Percentiles rank a stretch among this genome's conserved stretches.
Evolutionary conservation across 2,888 invertebrate species (phyloP).

Genomic region (Poecilobothrus nobilitatus): DNA sequence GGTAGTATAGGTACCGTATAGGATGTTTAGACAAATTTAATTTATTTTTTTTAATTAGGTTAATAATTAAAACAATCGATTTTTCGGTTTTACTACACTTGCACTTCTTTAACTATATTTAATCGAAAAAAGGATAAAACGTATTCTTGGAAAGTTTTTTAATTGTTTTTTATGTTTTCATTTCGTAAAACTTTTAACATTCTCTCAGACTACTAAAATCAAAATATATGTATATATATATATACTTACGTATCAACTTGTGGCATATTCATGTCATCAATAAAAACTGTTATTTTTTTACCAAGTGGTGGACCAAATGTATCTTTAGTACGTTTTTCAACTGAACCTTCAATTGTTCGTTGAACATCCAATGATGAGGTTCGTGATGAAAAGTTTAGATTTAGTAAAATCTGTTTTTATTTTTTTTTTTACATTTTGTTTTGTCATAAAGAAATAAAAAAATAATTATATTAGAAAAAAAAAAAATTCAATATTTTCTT

Average conservation of each 20-base stretch:
- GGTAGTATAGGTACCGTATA: too few species aligned
- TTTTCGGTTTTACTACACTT: too few species aligned
- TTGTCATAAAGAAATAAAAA: conserved; percentile 17
- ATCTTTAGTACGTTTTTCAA: conserved; percentile 85
- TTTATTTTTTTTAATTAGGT: too few species aligned
- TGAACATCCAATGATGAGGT: conserved; percentile 89
- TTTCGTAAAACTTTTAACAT: too few species aligned
- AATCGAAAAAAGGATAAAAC: too few species aligned
- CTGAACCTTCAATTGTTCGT: conserved; percentile 72
- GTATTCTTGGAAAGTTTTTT: too few species aligned
- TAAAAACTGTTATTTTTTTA: conserved; percentile 79
- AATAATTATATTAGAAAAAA: neutral
- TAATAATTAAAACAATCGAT: too few species aligned
- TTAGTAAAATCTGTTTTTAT: conserved; percentile 56
- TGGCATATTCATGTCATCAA: conserved; percentile 95
- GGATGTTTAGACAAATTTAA: too few species aligned
- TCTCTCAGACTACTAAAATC: too few species aligned
- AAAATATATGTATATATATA: neutral
- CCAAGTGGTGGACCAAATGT: conserved; percentile 84
- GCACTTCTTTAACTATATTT: too few species aligned
- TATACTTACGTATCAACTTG: conserved; percentile 49
- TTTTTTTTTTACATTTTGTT: conserved; percentile 15
- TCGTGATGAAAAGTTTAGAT: conserved; percentile 85
- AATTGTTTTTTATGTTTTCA: too few species aligned
- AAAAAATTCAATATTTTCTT: conserved; percentile 1